phyloP scores from a whole-genome alignment of 2,888 invertebrate genomes.

The Hybos culiciformis region DNA sequence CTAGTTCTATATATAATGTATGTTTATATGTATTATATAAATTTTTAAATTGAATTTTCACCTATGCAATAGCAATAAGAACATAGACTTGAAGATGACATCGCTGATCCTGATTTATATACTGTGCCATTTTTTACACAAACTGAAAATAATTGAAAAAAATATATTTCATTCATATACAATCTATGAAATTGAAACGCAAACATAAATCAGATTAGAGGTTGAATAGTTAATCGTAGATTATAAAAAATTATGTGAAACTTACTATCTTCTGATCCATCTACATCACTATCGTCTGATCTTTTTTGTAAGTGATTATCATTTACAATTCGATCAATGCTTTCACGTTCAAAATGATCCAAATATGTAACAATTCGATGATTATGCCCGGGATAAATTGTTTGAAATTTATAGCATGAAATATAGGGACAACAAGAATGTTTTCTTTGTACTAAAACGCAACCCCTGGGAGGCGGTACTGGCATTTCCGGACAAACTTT shows the following conservation, averaged over 20 bases:
- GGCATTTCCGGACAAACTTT: conserved; percentile 62
- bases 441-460: conserved; percentile 53
- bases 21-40: neutral
- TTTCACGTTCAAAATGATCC: conserved; percentile 31
- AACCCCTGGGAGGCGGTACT: conserved; percentile 59
- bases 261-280: conserved; percentile 22
- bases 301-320: conserved; percentile 29
- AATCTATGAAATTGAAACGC: neutral
- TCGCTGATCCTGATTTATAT: conserved; percentile 48
- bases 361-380: conserved; percentile 30
- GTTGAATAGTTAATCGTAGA: neutral
- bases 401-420: conserved; percentile 50
- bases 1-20: neutral
- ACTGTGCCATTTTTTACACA: conserved; percentile 33
- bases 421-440: conserved; percentile 65
- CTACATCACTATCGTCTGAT: conserved; percentile 32
- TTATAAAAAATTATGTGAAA: neutral
- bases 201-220: neutral
- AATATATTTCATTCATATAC: neutral
- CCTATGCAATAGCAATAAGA: conserved; percentile 75
- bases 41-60: conserved; percentile 13
- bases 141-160: conserved; percentile 17
- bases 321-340: conserved; percentile 31
- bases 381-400: conserved; percentile 27
- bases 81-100: conserved; percentile 64